Percentiles rank a stretch among this genome's conserved stretches.
Conservation (phyloP, 2,113 vertebrate genomes). For the Anguilla japonica region DNA sequence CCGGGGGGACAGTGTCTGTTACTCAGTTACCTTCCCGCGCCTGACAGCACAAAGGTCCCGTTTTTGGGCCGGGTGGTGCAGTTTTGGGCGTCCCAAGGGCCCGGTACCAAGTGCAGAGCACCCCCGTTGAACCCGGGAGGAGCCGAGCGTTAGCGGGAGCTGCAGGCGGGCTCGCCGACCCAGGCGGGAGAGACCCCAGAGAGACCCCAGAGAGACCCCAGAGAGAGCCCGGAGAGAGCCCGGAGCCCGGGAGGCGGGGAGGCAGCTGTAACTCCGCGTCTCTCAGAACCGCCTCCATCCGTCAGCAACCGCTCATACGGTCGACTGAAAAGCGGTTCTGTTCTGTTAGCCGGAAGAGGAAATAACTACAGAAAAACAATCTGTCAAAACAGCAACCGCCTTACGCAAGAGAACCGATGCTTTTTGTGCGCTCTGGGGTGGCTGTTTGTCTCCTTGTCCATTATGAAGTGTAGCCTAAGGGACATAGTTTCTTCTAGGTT, state of each 20-base stretch:
- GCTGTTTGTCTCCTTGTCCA: constrained; percentile 2
- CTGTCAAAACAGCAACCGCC: neutral
- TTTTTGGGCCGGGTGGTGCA: neutral
- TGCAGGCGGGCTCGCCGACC: too few relatives aligned
- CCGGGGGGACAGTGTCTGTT: constrained; percentile 33
- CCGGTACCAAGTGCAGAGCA: neutral
- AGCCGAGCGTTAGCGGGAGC: neutral
- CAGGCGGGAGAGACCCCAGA: too few relatives aligned
- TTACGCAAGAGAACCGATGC: constrained; percentile 1
- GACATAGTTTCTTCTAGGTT: neutral
- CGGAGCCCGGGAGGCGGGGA: too few relatives aligned
- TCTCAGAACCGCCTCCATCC: too few relatives aligned
- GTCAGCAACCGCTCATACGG: neutral
- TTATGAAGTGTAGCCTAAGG: neutral
- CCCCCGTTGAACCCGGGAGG: neutral
- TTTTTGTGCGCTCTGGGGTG: neutral
- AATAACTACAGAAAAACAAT: neutral
- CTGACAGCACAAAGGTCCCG: constrained; percentile 59
- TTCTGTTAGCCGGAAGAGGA: neutral
- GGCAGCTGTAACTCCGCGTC: too few relatives aligned
- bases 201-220: too few relatives aligned
- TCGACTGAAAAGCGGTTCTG: neutral
- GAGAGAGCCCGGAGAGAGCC: too few relatives aligned
- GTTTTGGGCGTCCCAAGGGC: neutral
- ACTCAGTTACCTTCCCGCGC: constrained; percentile 58